Evolutionary conservation across 2,113 vertebrate genomes (phyloP), one percentile per base, ranked within the genome.

Genomic region (Brachyhypopomus gauderio): DNA sequence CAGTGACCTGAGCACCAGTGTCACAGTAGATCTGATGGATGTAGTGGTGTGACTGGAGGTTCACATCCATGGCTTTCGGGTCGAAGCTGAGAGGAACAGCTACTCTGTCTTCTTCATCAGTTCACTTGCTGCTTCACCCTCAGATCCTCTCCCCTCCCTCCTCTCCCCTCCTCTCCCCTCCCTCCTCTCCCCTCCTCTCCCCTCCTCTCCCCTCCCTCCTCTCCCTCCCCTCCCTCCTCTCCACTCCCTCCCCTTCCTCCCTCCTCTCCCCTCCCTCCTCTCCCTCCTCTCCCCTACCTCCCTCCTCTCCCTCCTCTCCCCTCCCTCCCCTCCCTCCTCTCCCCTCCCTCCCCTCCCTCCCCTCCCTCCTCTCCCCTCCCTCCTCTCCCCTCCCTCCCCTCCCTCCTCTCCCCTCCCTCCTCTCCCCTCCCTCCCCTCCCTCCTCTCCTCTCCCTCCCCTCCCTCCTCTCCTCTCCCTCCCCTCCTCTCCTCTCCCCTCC

Each of bases 21-120:
- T 93, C 93, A 30, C 92, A 93, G 90, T 91, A 92, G 86, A 93
- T 91, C 80, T 91, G 91, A 6, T 92, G 92, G 87, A 93, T 92
- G 88, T 91, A 93, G 19, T 90, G 89, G 17, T 93, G 91, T 6
- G 91, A 89, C 86, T 91, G 93, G 8, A 93, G 88, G 89, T 93
- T 93, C 87, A 92, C 90, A 72, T 93, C 92, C 93, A 93, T 93
- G 81, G 58, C 48, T 86, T 72, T 9, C 81, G 38, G 60, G 67
- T 17, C 78, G 70, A 58, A 78, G 34, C 73, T 80, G 72, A 45
- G 38, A 67, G 63, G 59, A 71, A 73, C 75, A 30, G 59, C 45
- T 66, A 58, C 74, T 71, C 81, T 58, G 86, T 85, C 81, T 84
- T 87, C 75, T 83, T 78, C 27, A 78, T 52, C 82, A 55, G 27